Percentiles rank a stretch among this genome's conserved stretches.
These are phyloP conservation scores for Caenorhabditis sp. DNA, from an alignment of 2,888 invertebrate genomes.

Conservation along the genomic window DNA sequence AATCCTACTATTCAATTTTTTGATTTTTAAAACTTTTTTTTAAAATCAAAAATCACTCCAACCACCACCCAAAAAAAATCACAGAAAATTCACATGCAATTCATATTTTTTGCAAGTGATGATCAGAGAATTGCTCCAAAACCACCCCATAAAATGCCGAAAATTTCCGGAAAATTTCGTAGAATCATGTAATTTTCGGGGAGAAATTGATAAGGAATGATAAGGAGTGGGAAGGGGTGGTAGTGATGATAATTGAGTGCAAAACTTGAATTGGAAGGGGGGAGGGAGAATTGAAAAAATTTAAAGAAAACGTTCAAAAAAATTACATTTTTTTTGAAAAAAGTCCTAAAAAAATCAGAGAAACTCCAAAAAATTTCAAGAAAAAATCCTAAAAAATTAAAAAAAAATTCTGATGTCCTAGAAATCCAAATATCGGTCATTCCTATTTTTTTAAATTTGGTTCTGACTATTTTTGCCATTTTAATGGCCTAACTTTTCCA, in stretches of 20 bases:
- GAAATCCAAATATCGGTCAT: background rate
- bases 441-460: background rate
- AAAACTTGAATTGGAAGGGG: background rate
- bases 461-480: too few relatives aligned
- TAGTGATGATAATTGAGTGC: background rate
- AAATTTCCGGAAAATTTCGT: background rate
- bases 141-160: background rate
- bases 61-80: background rate
- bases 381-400: too few relatives aligned
- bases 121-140: background rate
- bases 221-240: background rate
- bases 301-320: background rate
- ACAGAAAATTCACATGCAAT: background rate
- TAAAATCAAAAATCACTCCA: background rate
- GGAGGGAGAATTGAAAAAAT: background rate
- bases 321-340: too few relatives aligned
- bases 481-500: too few relatives aligned
- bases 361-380: too few relatives aligned
- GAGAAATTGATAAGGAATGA: background rate
- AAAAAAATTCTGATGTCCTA: background rate
- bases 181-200: background rate
- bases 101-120: background rate
- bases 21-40: background rate
- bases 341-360: too few relatives aligned
- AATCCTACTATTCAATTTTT: background rate